phyloP scores from a whole-genome alignment of 2,888 invertebrate species.

The Pristionchus maxplancki region DNA sequence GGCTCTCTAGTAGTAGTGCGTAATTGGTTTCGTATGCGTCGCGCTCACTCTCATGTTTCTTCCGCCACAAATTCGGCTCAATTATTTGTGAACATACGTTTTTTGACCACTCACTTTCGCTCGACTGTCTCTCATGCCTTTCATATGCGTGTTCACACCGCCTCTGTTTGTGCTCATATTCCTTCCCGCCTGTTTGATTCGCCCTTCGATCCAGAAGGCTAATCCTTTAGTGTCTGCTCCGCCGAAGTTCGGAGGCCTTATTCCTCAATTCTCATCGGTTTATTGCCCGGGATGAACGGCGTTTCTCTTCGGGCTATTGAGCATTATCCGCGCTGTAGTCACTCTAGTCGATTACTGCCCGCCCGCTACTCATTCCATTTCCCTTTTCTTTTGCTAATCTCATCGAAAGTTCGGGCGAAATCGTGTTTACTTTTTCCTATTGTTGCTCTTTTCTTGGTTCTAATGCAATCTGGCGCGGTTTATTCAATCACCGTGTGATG shows the following conservation, averaged over 20 bases:
- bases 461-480: constrained; percentile 1
- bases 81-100: constrained; percentile 27
- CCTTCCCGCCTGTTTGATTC: constrained; percentile 34
- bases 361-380: not conserved
- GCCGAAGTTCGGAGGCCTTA: not conserved
- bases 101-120: constrained; percentile 40
- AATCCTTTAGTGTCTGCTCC: not conserved
- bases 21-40: constrained; percentile 34
- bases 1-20: not conserved
- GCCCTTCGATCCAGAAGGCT: not conserved
- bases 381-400: not conserved
- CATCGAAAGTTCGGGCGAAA: not conserved
- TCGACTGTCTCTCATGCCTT: constrained; percentile 37
- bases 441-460: not conserved
- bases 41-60: not conserved
- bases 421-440: constrained; percentile 45
- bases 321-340: constrained; percentile 3
- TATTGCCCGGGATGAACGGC: constrained; percentile 38
- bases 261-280: constrained; percentile 44
- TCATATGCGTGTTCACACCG: constrained; percentile 13
- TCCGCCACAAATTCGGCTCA: constrained; percentile 20
- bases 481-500: not conserved
- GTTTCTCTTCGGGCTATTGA: constrained; percentile 17
- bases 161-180: constrained; percentile 24
- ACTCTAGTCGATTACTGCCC: constrained; percentile 22